Evolutionary conservation across 1,140 invertebrate species (phyloP), one percentile per base, ranked within the genome.

Genomic region (Lepidurus couesii): DNA sequence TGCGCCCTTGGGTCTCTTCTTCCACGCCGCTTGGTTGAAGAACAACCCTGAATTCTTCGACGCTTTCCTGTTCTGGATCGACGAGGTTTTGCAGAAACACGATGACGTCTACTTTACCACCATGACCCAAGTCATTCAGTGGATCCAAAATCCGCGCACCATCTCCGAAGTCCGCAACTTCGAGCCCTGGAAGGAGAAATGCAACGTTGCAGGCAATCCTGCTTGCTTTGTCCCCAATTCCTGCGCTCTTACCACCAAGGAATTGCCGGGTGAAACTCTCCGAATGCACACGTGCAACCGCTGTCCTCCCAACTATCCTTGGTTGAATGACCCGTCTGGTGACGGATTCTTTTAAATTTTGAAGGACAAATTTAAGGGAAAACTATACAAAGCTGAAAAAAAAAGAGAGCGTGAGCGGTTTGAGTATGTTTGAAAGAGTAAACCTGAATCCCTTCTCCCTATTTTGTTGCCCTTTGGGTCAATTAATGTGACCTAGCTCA

Each of bases 71-170:
- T 95, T 93, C 84, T 98, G 95, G 94, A 92, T 98, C 81, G 95
- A 98, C 84, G 95, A 98, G 87, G 90, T 96, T 74, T 86, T 96
- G 44, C 87, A 90, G 79, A 92, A 91, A 78, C 91, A 95, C 86
- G 94, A 95, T 79, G 96, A 98, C 84, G 95, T 97, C 7, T 98
- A 96, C 86, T 97, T 98, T 83, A 94, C 97, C 1, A 98, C 95
- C n/a, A 97, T 96, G 92, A 97, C 95, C 2, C 95, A 96, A 86
- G 95, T 97, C 1, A 95, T 98, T 81, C 95, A 97, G 84, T 98
- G 96, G 95, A 96, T 98, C 84, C 95, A 96, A 84, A 96, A 95
- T 83, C 95, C 95, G 10, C 89, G 92, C 65, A 94, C 93, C 3
- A 84, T 94, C 79, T 88, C 89, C 43, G 93, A 96, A 83, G 90